Percentiles rank a stretch among this genome's conserved stretches.
Conservation (phyloP, 2,888 invertebrate species). For the Pegoplata infirma region DNA sequence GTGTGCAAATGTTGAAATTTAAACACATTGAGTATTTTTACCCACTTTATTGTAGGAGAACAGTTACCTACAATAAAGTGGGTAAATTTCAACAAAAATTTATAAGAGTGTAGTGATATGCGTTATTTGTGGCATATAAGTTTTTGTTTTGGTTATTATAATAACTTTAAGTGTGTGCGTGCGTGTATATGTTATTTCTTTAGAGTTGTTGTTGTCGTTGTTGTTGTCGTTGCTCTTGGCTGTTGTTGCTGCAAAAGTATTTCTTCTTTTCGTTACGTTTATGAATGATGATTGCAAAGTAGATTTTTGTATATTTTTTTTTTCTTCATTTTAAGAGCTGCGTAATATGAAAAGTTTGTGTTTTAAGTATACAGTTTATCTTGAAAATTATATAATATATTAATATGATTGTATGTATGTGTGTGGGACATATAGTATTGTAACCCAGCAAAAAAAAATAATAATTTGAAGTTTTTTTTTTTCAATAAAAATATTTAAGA, state of each 20-base stretch:
- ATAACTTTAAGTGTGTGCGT: slow-evolving; percentile 27
- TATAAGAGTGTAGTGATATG: not conserved
- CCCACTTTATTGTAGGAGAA: no score
- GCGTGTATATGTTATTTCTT: not conserved
- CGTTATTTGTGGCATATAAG: not conserved
- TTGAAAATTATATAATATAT: slow-evolving; percentile 52
- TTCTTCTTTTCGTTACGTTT: not conserved
- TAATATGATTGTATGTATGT: slow-evolving; percentile 5
- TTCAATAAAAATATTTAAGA: no score
- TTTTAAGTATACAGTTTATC: slow-evolving; percentile 44
- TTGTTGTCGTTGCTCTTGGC: not conserved
- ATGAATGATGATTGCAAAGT: slow-evolving; percentile 20
- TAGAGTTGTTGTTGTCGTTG: not conserved
- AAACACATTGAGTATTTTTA: no score
- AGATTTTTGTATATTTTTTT: slow-evolving; percentile 5
- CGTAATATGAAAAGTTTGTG: slow-evolving; percentile 47
- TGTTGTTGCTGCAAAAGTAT: not conserved
- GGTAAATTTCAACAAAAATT: no score
- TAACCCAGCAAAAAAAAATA: no score
- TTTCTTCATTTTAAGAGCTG: slow-evolving; percentile 1
- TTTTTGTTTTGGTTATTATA: slow-evolving; percentile 23
- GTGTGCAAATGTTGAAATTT: no score
- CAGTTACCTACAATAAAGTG: no score
- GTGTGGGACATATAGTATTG: no score
- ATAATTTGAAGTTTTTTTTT: no score